Evolutionary conservation across 2,113 vertebrate genomes (phyloP).

Genomic region (Neolamprologus kungweensis): DNA sequence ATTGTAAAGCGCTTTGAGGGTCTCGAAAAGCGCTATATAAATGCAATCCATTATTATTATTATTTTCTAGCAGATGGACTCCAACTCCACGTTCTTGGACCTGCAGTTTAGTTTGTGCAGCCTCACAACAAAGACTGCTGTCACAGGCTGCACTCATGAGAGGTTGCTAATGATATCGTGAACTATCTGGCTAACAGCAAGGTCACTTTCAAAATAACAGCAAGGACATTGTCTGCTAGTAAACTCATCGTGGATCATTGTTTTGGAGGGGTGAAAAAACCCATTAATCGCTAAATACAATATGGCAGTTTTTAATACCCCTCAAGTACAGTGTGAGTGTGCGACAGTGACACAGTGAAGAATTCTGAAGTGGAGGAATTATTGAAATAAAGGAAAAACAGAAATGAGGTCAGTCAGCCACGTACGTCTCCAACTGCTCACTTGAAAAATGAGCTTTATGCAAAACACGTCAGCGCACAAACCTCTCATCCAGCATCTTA

Average conservation of each 20-base stretch:
- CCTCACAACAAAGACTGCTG: not conserved
- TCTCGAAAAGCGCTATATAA: not conserved
- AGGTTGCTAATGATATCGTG: too few relatives aligned
- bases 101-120: not conserved
- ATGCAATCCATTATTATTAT: not conserved
- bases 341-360: not conserved
- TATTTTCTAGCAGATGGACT: not conserved
- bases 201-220: not conserved
- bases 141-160: not conserved
- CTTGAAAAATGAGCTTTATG: not conserved
- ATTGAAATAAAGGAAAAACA: not conserved
- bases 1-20: not conserved
- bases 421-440: not conserved
- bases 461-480: not conserved
- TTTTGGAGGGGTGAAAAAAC: not conserved
- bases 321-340: not conserved
- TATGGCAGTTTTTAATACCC: not conserved
- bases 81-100: not conserved
- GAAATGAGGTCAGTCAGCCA: not conserved
- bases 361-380: not conserved
- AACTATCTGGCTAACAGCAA: not conserved
- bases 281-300: not conserved
- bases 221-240: not conserved
- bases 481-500: not conserved
- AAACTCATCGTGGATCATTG: not conserved